Evolutionary conservation across 2,113 vertebrate species (phyloP), one percentile per base, ranked within the genome.

Genomic region (Emydocephalus ijimae): DNA sequence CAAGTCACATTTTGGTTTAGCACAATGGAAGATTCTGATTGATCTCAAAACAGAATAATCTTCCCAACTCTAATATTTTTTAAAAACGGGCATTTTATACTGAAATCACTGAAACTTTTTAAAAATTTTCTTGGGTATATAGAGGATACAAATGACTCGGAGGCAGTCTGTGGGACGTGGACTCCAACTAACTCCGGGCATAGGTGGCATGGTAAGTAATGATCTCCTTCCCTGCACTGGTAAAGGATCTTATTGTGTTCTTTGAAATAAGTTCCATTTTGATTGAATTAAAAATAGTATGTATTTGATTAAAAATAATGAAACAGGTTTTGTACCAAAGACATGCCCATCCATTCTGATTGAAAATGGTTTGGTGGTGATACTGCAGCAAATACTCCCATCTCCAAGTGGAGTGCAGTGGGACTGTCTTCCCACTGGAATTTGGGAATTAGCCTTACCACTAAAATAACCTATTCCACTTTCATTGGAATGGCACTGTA

Each of bases 121-220:
- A 18, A 0, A 1, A 87, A n/a, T 26, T 69, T 92, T 94, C 92
- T 86, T 94, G 93, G 20, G 87, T 85, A 0, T 94, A 56, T 87
- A 98, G 98, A 97, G 98, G 93, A 98, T 98, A 94, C 98, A 98
- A 93, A 98, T 98, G 98, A 96, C 97, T 26, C 98, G 98, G 26
- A 98, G 98, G 14, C 99, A 98, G 93, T 98, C 98, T 0, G 98
- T 98, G 54, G 98, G 98, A 3, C 97, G 99, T 93, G 98, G 98
- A 26, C 98, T 98, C 94, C 99, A 99, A 95, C 95, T 99, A 50
- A 97, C 98, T 54, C 97, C 98, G 34, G 98, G 98, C 24, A 97
- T 98, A 92, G 97, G 98, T 12, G 98, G 98, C 54, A 97, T 98
- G 97, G 99, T 99, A 94, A 98, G 98, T 97, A 94, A 26, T 55